Conservation (phyloP, 2,888 invertebrate genomes). For the Heliconius sara region DNA sequence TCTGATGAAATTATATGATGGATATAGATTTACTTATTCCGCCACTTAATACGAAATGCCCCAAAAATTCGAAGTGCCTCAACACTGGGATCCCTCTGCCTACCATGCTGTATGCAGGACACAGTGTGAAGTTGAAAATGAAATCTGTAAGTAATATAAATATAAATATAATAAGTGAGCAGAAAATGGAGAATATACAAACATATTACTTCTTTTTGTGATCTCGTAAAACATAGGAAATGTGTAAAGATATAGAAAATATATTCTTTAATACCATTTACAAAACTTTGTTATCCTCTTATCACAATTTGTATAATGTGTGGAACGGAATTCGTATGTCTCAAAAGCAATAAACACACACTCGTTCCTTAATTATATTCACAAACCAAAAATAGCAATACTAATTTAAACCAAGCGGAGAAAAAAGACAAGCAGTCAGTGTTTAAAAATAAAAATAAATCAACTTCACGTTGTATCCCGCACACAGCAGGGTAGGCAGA, state of each 20-base stretch:
- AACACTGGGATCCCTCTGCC: too few relatives aligned
- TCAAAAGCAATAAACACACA: background rate
- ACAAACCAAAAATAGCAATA: conserved; percentile 8
- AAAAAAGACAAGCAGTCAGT: background rate
- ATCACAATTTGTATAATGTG: background rate
- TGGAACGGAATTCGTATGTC: background rate
- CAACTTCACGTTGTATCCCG: too few relatives aligned
- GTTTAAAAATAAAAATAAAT: too few relatives aligned
- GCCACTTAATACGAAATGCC: too few relatives aligned
- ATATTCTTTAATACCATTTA: background rate
- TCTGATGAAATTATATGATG: too few relatives aligned
- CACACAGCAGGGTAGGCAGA: too few relatives aligned
- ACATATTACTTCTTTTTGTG: too few relatives aligned
- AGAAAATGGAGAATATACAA: background rate
- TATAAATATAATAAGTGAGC: background rate
- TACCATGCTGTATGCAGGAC: too few relatives aligned
- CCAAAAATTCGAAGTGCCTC: too few relatives aligned
- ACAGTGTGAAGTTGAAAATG: too few relatives aligned
- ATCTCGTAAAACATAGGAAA: background rate
- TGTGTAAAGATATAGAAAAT: background rate
- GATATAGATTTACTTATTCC: too few relatives aligned
- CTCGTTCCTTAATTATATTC: conserved; percentile 12
- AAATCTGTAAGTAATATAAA: too few relatives aligned
- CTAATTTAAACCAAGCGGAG: background rate
- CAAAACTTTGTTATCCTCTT: background rate